These are phyloP conservation scores for Edolisoma coerulescens DNA, from an alignment of 2,113 vertebrate species.

Conservation along the genomic window DNA sequence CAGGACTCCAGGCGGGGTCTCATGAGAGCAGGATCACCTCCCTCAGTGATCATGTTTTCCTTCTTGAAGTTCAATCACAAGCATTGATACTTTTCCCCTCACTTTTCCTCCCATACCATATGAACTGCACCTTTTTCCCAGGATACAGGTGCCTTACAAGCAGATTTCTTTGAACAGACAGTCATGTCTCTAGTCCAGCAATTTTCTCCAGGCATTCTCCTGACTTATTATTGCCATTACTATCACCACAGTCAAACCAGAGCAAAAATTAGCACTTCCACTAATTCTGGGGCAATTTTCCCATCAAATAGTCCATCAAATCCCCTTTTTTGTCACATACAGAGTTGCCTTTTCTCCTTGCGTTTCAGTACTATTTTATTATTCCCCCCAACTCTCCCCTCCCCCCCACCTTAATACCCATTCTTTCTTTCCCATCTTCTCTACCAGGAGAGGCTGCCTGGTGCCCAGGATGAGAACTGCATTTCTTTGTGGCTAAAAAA, in stretches of 20 bases:
- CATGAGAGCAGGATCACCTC: neutral
- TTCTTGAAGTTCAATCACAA: neutral
- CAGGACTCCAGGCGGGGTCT: neutral
- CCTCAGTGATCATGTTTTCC: neutral
- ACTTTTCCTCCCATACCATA: neutral
- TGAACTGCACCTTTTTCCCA: neutral
- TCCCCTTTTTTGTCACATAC: neutral
- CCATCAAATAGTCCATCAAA: neutral
- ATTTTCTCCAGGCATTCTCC: neutral
- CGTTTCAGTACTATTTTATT: neutral
- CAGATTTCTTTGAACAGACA: neutral
- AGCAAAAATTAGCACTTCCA: neutral
- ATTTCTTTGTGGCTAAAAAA: constrained; percentile 4
- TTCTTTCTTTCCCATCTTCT: neutral
- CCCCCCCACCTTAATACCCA: neutral
- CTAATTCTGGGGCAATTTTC: neutral
- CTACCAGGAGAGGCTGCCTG: neutral
- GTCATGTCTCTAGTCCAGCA: neutral
- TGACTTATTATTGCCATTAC: neutral
- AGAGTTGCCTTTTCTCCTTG: neutral
- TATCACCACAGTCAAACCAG: neutral
- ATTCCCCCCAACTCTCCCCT: neutral
- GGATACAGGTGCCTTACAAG: neutral
- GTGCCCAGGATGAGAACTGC: neutral
- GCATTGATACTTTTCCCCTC: neutral